These are phyloP conservation scores for Drosophila trichaetosa DNA, from an alignment of 2,888 invertebrate species.

Conservation along the genomic window DNA sequence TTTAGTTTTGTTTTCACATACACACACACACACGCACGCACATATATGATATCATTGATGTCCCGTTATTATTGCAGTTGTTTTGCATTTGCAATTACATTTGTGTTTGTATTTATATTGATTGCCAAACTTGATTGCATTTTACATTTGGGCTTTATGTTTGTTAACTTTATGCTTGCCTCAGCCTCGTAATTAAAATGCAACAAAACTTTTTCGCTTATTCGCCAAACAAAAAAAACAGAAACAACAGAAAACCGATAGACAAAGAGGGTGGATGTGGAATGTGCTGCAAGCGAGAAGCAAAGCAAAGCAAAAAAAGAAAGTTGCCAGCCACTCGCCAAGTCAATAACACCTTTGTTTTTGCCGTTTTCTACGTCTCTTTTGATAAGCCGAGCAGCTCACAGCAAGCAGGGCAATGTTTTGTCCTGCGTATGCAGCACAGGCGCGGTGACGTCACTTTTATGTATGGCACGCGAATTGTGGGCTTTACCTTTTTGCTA, in stretches of 20 bases:
- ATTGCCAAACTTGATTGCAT: constrained; percentile 65
- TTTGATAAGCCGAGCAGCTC: constrained; percentile 61
- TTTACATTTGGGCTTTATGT: constrained; percentile 37
- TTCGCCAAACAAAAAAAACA: constrained; percentile 17
- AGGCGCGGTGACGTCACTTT: neutral
- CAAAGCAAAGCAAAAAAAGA: constrained; percentile 54
- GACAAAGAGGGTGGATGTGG: constrained; percentile 32
- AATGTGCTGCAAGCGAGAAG: constrained; percentile 49
- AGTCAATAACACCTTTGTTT: constrained; percentile 75
- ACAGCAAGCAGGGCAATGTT: constrained; percentile 15
- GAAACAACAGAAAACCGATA: constrained; percentile 26
- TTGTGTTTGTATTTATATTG: constrained; percentile 53
- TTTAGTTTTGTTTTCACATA: constrained; percentile 72
- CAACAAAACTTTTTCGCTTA: constrained; percentile 39
- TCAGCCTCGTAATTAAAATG: constrained; percentile 44
- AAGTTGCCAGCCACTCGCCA: constrained; percentile 58
- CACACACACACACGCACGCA: constrained; percentile 18
- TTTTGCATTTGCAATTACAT: constrained; percentile 29
- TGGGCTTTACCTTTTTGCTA: constrained; percentile 60
- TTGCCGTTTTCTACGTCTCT: constrained; percentile 71
- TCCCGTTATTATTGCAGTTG: constrained; percentile 51
- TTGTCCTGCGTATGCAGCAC: constrained; percentile 14
- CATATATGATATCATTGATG: constrained; percentile 16
- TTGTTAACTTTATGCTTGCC: constrained; percentile 39
- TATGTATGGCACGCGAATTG: neutral